Base-by-base conservation (phyloP, 2,113 vertebrate species). In the Gorsachius goisagi region DNA sequence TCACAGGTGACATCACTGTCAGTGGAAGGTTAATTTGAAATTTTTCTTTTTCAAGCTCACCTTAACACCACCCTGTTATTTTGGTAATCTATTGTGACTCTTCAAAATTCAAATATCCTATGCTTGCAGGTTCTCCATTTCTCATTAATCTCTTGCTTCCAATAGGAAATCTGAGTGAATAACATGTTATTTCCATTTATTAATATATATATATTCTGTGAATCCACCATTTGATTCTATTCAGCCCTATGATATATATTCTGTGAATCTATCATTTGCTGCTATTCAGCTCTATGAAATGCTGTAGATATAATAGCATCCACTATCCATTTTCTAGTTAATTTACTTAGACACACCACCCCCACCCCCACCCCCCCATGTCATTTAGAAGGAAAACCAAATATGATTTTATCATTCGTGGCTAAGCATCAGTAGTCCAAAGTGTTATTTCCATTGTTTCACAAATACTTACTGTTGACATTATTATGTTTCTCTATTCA, bases 351-450 rank as follows among this genome's bases (percentile, higher is more conserved):
- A 39, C 12, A 44, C 45, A 9, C 45, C 12, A 4, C 4, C 55
- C 6, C 20, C 47, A 13, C 20, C 47, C 45, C 45, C 47, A 9
- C 30, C 45, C 6, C 3, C 1, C 8, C 0, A 0, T 8, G 17
- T 60, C 11, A 19, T 77, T 86, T 53, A 64, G 41, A 47, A 37
- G 13, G 47, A 75, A 94, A 89, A 17, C 26, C 37, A 89, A 84
- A 63, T 12, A 26, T 47, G 19, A 0, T 82, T 77, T 85, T 56
- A 17, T 71, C 10, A 50, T 76, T 86, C 80, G 18, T 76, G 67
- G 27, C 21, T 93, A 66, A 88, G 33, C 45, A 69, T 56, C 35
- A 58, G 50, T 28, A 85, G 45, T 35, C 45, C 67, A 77, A 83
- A 91, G 35, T 79, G 82, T 20, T 73, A 58, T 56, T 75, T 75